phyloP scores from a whole-genome alignment of 2,113 vertebrate species.

The Phocoena sinus region DNA sequence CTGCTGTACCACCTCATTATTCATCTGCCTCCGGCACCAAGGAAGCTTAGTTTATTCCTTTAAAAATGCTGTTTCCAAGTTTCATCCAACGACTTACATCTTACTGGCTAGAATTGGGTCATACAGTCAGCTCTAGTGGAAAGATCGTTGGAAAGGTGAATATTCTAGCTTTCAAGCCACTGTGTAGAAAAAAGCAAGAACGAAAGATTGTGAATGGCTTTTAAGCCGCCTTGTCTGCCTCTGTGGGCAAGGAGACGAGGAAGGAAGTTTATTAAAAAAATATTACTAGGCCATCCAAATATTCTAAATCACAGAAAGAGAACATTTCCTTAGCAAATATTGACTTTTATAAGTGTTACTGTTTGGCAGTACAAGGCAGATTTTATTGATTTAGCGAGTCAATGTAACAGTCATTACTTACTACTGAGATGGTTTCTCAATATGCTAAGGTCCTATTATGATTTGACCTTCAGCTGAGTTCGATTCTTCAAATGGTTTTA shows the following conservation, averaged over 20 bases:
- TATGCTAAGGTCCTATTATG: background rate
- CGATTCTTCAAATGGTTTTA: background rate
- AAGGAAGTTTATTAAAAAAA: background rate
- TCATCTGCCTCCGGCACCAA: background rate
- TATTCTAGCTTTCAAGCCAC: background rate
- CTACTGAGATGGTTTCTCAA: background rate
- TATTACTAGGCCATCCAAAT: background rate
- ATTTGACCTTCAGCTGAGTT: background rate
- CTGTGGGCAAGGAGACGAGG: background rate
- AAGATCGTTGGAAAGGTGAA: background rate
- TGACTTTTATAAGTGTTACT: background rate
- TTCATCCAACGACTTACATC: background rate
- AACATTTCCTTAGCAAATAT: background rate
- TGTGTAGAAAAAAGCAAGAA: background rate
- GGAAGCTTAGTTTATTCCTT: background rate
- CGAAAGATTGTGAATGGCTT: background rate
- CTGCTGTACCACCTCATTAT: background rate
- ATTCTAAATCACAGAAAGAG: conserved; percentile 1
- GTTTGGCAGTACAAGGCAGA: background rate
- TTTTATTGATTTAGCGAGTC: background rate
- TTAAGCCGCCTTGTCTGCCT: background rate
- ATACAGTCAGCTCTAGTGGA: background rate
- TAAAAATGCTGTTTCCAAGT: background rate
- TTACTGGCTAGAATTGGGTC: background rate
- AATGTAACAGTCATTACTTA: background rate